These are phyloP conservation scores for Orthochromis malagaraziensis DNA, from an alignment of 2,113 vertebrate genomes.

Conservation along the genomic window DNA sequence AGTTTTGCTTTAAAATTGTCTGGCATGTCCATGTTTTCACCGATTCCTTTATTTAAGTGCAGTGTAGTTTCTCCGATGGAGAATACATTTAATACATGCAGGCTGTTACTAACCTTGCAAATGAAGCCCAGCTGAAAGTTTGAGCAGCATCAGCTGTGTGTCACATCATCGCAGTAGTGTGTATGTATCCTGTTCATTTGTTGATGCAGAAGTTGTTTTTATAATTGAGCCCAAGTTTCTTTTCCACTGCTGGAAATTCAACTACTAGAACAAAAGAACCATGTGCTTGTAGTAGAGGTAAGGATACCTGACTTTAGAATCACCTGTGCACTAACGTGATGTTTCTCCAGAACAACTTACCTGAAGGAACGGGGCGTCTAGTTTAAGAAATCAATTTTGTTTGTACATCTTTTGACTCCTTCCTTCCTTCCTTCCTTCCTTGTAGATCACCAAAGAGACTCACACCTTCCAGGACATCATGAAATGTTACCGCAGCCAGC, in stretches of 20 bases:
- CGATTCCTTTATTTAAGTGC: background rate
- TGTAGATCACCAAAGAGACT: conserved; percentile 90
- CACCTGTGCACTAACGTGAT: background rate
- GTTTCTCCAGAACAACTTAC: background rate
- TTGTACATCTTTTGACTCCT: background rate
- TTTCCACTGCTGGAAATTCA: background rate
- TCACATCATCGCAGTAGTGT: background rate
- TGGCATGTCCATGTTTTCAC: rapidly evolving
- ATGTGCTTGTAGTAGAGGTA: background rate
- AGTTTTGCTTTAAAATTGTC: background rate
- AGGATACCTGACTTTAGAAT: background rate
- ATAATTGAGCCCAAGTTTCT: background rate
- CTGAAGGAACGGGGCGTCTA: rapidly evolving
- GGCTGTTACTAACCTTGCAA: background rate
- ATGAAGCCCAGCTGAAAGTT: background rate
- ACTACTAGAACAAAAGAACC: rapidly evolving
- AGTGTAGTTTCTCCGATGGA: rapidly evolving
- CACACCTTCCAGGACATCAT: conserved; percentile 97
- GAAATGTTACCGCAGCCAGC: conserved; percentile 97
- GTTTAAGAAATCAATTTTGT: background rate
- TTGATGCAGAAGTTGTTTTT: background rate
- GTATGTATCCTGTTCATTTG: background rate
- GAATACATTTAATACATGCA: background rate
- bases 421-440: background rate
- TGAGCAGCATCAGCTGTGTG: background rate